Percentiles rank a stretch among this genome's conserved stretches.
Conservation (phyloP, 1,140 invertebrate genomes). For the Drosophila yakuba region DNA sequence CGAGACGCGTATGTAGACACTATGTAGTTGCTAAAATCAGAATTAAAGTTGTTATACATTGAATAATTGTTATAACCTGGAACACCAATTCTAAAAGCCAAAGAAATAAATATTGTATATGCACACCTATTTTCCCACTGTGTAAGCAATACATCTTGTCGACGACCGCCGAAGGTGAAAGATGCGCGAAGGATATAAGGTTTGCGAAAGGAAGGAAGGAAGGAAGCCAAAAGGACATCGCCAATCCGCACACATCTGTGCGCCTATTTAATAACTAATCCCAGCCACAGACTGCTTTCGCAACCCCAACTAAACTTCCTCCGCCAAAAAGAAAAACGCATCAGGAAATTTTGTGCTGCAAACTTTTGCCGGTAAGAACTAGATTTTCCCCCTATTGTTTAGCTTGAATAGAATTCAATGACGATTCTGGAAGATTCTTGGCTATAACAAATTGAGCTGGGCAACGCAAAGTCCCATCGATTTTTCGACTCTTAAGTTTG, state of each 20-base stretch:
- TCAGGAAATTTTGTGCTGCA: not conserved
- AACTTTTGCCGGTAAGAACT: conserved; percentile 11
- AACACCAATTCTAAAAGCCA: no score
- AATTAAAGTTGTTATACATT: no score
- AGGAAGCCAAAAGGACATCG: conserved; percentile 16
- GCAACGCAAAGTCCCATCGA: no score
- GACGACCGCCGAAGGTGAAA: conserved; percentile 21
- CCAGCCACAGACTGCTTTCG: conserved; percentile 25
- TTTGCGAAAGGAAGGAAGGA: not conserved
- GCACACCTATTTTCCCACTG: not conserved
- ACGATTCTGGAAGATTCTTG: conserved; percentile 15
- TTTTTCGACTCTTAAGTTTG: not conserved
- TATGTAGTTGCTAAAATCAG: no score
- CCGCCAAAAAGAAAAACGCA: not conserved
- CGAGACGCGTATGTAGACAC: no score
- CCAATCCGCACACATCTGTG: conserved; percentile 27
- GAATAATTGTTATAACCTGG: no score
- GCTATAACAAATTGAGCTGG: conserved; percentile 4
- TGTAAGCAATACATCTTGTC: conserved; percentile 55
- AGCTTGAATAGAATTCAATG: conserved; percentile 58
- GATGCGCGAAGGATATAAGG: not conserved
- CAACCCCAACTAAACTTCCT: conserved; percentile 36
- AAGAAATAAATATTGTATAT: not conserved
- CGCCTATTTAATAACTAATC: conserved; percentile 74
- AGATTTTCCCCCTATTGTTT: conserved; percentile 68